A percentile compares a stretch with the other conserved stretches of the same genome.
phyloP scores from a whole-genome alignment of 2,113 vertebrate genomes.

The Amblyornis subalaris region DNA sequence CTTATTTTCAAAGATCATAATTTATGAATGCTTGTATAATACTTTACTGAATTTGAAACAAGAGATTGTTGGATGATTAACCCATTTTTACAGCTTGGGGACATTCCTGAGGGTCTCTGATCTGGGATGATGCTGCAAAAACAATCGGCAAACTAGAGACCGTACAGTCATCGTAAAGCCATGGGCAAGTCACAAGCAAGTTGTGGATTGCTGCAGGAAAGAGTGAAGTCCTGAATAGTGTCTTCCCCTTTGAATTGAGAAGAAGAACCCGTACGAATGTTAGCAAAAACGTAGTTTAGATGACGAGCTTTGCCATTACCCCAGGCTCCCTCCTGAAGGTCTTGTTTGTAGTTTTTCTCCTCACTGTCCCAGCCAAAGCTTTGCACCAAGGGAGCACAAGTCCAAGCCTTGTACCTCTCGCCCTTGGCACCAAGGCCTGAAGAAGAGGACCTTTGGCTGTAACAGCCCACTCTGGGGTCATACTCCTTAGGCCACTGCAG shows the following conservation, averaged over 20 bases:
- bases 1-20: not conserved
- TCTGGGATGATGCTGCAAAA: not conserved
- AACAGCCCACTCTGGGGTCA: not conserved
- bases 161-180: not conserved
- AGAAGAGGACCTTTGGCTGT: not conserved
- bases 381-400: not conserved
- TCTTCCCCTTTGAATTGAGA: not conserved
- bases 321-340: not conserved
- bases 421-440: not conserved
- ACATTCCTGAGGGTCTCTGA: not conserved
- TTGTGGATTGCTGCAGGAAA: fast-evolving
- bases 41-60: not conserved
- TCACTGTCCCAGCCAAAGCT: not conserved
- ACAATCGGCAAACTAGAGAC: not conserved
- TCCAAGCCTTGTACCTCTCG: not conserved
- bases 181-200: not conserved
- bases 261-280: not conserved
- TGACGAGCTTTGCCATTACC: not conserved
- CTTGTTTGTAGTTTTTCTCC: not conserved
- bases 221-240: not conserved
- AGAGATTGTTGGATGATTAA: not conserved
- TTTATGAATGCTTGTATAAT: constrained; percentile 3
- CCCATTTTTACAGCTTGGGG: not conserved
- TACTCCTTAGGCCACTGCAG: not conserved
- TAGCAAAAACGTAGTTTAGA: not conserved